Evolutionary conservation across 1,140 invertebrate species (phyloP), one percentile per base, ranked within the genome.

Genomic region (Platyscapa corneri): DNA sequence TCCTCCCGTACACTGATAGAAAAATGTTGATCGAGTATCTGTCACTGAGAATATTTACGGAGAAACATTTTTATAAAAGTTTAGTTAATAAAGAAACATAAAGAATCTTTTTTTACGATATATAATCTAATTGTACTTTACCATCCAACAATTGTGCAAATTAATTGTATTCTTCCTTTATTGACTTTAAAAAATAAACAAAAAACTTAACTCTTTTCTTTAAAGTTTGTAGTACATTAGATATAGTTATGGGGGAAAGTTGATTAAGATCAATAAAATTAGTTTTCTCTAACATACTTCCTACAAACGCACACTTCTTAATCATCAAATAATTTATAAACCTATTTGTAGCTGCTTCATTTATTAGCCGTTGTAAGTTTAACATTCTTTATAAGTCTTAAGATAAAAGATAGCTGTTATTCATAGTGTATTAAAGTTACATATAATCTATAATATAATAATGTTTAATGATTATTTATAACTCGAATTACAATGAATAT

Each of bases 381-480:
- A 78, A 78, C 75, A 30, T 78, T n/a, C n/a, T n/a, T 83, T 30
- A 32, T 84, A 64, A 32, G 34, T 86, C 84, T 86, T 82, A 46
- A 82, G 80, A 82, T 78, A 37, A 65, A 67, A 53, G 39, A 60
- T 49, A 76, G 14, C 53, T 12, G 20, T 23, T 76, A 82, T 86
- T 86, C 84, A 82, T 70, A 82, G 46, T 46, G 53, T 42, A 14
- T 60, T 37, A 70, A 86, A 27, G 80, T 78, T 82, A 39, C 39
- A 42, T 82, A 82, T 70, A 86, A 86, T 82, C 79, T 80, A n/a
- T 60, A 49, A 82, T 80, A n/a, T 60, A 49, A 82, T 49, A 46
- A 81, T 39, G 0, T n/a, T 79, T 72, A 34, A 81, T 76, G 72
- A 75, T 82, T 86, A 78, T 86, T 14, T 67, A 10, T 82, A 49